Percentiles rank a stretch among this genome's conserved stretches.
Evolutionary conservation across 2,797 vertebrate genomes (phyloP).

Genomic region (Lutjanus campechanus): DNA sequence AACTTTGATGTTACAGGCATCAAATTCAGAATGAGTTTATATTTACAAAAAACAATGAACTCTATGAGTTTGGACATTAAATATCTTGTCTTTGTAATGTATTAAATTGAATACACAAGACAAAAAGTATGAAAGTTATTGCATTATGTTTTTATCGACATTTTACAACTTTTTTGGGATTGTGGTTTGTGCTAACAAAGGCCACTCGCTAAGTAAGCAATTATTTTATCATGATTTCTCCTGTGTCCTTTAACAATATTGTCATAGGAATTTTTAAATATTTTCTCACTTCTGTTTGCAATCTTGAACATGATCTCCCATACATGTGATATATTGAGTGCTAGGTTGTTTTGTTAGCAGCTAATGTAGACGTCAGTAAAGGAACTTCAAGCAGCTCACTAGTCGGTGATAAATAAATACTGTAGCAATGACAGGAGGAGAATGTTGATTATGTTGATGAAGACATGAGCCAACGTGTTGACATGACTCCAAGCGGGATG

Average conservation of each 20-base stretch:
- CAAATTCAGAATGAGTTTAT: no score
- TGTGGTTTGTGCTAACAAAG: conserved; percentile 5
- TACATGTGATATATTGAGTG: conserved; percentile 74
- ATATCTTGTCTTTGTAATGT: no score
- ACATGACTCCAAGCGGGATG: conserved; percentile 55
- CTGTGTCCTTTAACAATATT: conserved; percentile 47
- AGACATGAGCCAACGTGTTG: conserved; percentile 61
- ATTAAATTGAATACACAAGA: no score
- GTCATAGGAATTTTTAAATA: conserved; percentile 34
- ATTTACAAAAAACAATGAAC: no score
- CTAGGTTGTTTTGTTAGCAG: conserved; percentile 69
- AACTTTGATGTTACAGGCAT: no score
- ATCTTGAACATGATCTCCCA: conserved; percentile 68
- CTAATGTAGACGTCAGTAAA: conserved; percentile 69
- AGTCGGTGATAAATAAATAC: conserved; percentile 75
- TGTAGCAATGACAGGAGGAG: conserved; percentile 80
- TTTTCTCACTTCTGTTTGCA: conserved; percentile 55
- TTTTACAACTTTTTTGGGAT: no score
- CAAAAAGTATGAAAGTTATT: no score
- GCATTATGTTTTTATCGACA: no score
- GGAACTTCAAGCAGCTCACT: conserved; percentile 64
- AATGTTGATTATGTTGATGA: conserved; percentile 63
- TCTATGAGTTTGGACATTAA: no score
- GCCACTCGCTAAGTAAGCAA: conserved; percentile 34
- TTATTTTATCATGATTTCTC: conserved; percentile 30